Evolutionary conservation across 1,140 invertebrate species (phyloP).

Genomic region (Pogonomyrmex californicus): DNA sequence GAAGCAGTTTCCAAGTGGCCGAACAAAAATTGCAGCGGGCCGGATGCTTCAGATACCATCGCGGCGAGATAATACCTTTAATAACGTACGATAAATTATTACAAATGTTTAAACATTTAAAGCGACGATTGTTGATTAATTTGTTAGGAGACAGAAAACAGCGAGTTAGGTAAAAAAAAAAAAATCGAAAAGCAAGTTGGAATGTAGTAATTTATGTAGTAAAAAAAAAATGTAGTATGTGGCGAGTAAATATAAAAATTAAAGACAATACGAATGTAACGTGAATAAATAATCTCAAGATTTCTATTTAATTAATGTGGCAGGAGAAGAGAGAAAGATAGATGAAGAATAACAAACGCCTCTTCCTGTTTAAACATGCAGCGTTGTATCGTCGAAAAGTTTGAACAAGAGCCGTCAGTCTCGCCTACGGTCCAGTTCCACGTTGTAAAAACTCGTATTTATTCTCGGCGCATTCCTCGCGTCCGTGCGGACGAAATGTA

Average conservation of each 20-base stretch:
- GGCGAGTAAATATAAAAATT: neutral
- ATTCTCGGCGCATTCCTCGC: constrained; percentile 45
- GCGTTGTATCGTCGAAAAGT: constrained; percentile 38
- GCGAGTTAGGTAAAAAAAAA: neutral
- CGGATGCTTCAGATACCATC: constrained; percentile 60
- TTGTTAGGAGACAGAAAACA: neutral
- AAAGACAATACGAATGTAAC: neutral
- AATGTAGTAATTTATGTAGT: neutral
- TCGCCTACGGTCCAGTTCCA: constrained; percentile 30
- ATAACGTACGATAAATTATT: constrained; percentile 7
- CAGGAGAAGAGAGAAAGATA: neutral
- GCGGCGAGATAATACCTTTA: neutral
- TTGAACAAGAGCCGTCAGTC: constrained; percentile 46
- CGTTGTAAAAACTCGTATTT: constrained; percentile 54
- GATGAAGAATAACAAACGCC: constrained; percentile 34
- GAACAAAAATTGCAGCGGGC: constrained; percentile 31
- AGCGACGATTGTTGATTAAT: neutral
- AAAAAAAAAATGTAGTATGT: neutral
- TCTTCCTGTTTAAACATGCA: constrained; percentile 50
- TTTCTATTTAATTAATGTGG: constrained; percentile 9
- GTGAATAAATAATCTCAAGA: neutral
- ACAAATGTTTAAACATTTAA: neutral
- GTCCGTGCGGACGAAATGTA: constrained; percentile 49
- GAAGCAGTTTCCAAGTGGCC: neutral
- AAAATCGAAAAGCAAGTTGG: neutral